A percentile compares a stretch with the other conserved stretches of the same genome.
Evolutionary conservation across 1,140 invertebrate species (phyloP).

Genomic region (Aphis craccivora): DNA sequence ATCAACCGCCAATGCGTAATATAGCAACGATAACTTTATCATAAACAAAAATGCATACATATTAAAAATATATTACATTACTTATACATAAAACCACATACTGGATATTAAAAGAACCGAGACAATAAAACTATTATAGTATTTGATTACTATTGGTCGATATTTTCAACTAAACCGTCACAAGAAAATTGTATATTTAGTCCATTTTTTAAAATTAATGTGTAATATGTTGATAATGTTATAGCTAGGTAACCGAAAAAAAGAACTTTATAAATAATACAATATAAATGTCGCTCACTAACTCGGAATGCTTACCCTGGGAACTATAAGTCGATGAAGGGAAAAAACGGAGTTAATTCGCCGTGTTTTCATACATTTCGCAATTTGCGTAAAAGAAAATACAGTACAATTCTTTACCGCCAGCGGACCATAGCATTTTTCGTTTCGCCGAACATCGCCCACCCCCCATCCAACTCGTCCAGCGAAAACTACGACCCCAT

Average conservation of each 20-base stretch:
- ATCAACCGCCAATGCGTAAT: not conserved
- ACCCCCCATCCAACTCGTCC: not conserved
- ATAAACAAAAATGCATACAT: not conserved
- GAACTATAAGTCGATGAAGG: not conserved
- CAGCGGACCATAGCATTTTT: constrained; percentile 50
- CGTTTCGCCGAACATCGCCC: constrained; percentile 35
- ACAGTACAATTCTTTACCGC: constrained; percentile 33
- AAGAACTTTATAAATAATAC: not conserved
- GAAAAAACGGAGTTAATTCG: constrained; percentile 18
- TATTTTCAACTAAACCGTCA: not conserved
- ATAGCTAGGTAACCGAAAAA: not conserved
- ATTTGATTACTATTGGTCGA: not conserved
- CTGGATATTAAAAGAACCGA: not conserved
- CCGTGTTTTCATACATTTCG: constrained; percentile 12
- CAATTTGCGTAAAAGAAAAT: constrained; percentile 50
- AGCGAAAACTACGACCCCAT: not conserved
- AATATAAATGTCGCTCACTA: not conserved
- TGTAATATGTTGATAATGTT: not conserved
- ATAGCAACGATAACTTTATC: not conserved
- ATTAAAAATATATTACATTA: not conserved
- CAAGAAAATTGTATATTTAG: not conserved
- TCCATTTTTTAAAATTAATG: not conserved
- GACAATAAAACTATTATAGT: not conserved
- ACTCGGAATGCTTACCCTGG: not conserved
- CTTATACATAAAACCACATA: not conserved